Evolutionary conservation across 2,888 invertebrate species (phyloP), one percentile per base, ranked within the genome.

Genomic region (Ethmia dodecea): DNA sequence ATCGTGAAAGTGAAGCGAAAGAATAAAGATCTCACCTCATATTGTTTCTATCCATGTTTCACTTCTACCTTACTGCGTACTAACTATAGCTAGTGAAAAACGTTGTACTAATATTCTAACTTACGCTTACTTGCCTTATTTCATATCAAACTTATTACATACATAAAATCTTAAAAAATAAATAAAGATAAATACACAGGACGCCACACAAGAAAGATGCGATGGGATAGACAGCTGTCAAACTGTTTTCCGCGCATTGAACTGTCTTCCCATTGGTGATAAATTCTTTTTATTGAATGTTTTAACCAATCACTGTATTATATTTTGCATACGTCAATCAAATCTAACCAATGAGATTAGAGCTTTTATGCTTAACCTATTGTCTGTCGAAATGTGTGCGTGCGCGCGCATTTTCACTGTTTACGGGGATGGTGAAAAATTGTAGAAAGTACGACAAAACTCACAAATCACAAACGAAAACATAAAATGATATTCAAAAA

Each of bases 21-120:
- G 60, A 51, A 63, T 52, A 64, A 63, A 57, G 51, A 48, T 52
- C 79, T 71, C 60, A 81, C 86, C 86, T 84, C 79, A 83, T 77
- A 78, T 71, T 68, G 56, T 72, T 83, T 57, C 81, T 77, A 57
- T 81, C 81, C 79, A 81, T 81, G 46, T 62, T 74, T 58, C 49
- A 42, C 56, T 10, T 8, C 14, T 42, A 46, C 42, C 44, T 55
- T 51, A 42, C 24, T 50, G 55, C 42, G 33, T 44, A 52, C 46
- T 55, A 59, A 33, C 47, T 53, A 54, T 43, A 55, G 52, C 55
- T 62, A 60, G n/a, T n/a, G n/a, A n/a, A n/a, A n/a, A n/a, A n/a
- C n/a, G n/a, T n/a, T n/a, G n/a, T n/a, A n/a, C n/a, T n/a, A n/a
- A n/a, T n/a, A n/a, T n/a, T n/a, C n/a, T n/a, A 45, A 41, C 49